These are phyloP conservation scores for Periplaneta americana DNA, from an alignment of 1,140 invertebrate species.

Conservation along the genomic window DNA sequence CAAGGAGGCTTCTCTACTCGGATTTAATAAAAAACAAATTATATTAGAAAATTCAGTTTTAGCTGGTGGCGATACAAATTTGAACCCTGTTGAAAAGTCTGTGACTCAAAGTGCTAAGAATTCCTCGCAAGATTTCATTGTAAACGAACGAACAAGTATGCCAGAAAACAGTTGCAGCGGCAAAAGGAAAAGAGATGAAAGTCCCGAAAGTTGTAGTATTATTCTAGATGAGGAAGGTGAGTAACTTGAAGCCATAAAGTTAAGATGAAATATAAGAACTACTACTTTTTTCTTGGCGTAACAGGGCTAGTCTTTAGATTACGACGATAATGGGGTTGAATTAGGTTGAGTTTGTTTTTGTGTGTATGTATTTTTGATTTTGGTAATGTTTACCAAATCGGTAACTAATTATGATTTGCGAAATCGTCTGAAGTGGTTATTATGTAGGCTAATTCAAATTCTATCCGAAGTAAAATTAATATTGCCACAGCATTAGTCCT, in stretches of 20 bases:
- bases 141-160: background rate
- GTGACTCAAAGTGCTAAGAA: background rate
- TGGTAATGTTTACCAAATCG: no score
- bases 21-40: background rate
- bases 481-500: no score
- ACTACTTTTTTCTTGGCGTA: no score
- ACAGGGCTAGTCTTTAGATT: no score
- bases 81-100: background rate
- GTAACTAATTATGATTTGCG: no score
- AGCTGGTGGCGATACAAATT: background rate
- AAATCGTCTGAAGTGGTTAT: no score
- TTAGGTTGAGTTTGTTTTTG: no score
- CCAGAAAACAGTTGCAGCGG: background rate
- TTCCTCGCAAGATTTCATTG: background rate
- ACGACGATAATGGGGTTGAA: no score
- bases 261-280: no score
- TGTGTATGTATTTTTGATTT: no score
- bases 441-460: no score
- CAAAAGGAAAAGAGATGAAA: constrained; percentile 14
- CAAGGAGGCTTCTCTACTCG: background rate
- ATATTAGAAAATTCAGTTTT: background rate
- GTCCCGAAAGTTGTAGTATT: constrained; percentile 11
- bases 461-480: no score
- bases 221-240: constrained; percentile 16
- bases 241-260: constrained; percentile 19